These are phyloP conservation scores for Dipodomys merriami DNA, from an alignment of 2,113 vertebrate genomes.

Conservation along the genomic window DNA sequence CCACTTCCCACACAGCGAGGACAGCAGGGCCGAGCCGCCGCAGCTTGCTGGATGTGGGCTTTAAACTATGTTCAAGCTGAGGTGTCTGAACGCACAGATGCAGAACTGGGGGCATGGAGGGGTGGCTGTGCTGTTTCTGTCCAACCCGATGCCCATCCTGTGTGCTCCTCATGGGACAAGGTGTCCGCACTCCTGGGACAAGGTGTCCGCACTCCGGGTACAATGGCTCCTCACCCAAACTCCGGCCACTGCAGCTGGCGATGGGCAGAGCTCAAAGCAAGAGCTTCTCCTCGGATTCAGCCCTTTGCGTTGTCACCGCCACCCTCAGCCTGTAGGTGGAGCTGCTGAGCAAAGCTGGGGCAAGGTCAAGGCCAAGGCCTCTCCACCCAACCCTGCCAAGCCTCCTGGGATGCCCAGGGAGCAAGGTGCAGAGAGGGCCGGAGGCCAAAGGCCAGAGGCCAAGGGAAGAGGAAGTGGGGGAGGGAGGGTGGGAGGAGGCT, in stretches of 20 bases:
- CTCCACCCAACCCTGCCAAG: rapidly evolving
- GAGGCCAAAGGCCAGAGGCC: too few species aligned
- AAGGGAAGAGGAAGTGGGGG: too few species aligned
- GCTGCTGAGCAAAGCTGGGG: rapidly evolving
- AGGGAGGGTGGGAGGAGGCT: not conserved
- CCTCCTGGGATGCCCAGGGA: not conserved
- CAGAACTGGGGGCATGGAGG: too few species aligned
- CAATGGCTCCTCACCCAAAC: rapidly evolving
- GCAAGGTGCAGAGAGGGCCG: not conserved
- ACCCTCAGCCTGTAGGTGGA: rapidly evolving
- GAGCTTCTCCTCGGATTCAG: too few species aligned
- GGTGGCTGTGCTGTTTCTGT: not conserved
- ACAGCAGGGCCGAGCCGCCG: too few species aligned
- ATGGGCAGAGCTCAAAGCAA: rapidly evolving
- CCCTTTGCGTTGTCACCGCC: too few species aligned
- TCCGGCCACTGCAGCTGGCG: not conserved
- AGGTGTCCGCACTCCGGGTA: not conserved
- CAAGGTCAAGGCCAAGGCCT: rapidly evolving
- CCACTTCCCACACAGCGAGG: too few species aligned
- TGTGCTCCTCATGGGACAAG: not conserved
- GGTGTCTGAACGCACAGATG: not conserved
- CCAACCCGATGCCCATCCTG: not conserved
- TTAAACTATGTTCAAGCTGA: not conserved
- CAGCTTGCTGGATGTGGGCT: not conserved
- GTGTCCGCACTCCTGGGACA: rapidly evolving